phyloP scores from a whole-genome alignment of 2,797 vertebrate genomes.

The Botia almorhae region DNA sequence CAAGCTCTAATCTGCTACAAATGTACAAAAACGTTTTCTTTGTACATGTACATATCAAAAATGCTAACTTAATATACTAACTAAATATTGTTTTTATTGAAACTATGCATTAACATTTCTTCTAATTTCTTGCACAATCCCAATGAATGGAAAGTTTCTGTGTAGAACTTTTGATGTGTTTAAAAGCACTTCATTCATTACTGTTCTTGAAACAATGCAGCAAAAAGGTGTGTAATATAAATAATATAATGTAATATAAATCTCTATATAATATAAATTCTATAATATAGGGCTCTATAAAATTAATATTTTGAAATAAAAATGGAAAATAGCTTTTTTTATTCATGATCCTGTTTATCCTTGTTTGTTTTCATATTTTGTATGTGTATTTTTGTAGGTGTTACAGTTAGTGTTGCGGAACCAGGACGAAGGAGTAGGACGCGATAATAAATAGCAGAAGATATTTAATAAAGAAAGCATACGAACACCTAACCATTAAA shows the following conservation, averaged over 20 bases:
- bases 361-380: slow-evolving; percentile 1
- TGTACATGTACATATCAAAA: not conserved
- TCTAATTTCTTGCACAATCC: not conserved
- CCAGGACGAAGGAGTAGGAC: no score
- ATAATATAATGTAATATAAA: no score
- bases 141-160: not conserved
- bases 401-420: no score
- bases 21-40: not conserved
- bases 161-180: not conserved
- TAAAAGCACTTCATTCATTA: not conserved
- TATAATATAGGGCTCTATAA: no score
- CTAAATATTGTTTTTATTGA: not conserved
- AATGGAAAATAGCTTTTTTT: not conserved
- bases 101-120: not conserved
- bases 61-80: no score
- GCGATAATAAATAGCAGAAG: no score
- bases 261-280: no score
- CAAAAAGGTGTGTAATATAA: not conserved
- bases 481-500: no score
- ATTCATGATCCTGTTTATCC: not conserved
- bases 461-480: no score
- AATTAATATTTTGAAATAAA: not conserved
- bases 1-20: not conserved
- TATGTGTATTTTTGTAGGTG: no score
- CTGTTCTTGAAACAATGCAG: not conserved